Evolutionary conservation across 1,140 invertebrate genomes (phyloP), one percentile per base, ranked within the genome.

Genomic region (Drosophila kanapiae): DNA sequence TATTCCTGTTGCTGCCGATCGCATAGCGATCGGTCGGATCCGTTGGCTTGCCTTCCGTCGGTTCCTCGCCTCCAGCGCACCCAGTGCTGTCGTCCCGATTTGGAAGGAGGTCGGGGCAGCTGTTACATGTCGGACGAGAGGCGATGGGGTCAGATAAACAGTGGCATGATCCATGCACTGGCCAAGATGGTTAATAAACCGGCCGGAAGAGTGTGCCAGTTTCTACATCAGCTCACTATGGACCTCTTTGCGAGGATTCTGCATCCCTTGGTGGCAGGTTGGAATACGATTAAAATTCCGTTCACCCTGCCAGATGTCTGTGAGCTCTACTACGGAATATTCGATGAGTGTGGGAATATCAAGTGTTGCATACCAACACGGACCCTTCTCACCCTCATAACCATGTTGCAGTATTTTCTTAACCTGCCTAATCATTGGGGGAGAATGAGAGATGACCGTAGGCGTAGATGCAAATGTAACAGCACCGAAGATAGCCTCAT

Each of bases 251-350:
- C 61, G 0, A 48, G 63, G 8, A 63, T 86, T 0, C 35, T 82
- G 0, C 61, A 86, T 31, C 75, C 82, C 0, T 56, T 82, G 45
- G 49, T 58, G n/a, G 37, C 51, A 0, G 58, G 57, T 1, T 82
- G 82, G 70, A 68, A 71, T 18, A 56, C 37, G 2, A 59, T 37
- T 10, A 72, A 72, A 13, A 71, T 86, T 13, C 82, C 82, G 0
- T 53, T 86, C 1, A 53, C 59, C 0, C 54, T 65, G 6, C 23
- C 75, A 1, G 48, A 79, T n/a, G 72, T 59, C 6, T 76, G 60
- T 56, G 65, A 63, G 2, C 48, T 79, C 7, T 86, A 86, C 27
- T 69, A 75, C 16, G 51, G 57, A 0, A 86, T 86, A 10, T 85
- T 70, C 33, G 78, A 81, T 56, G 14, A 7, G 6, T 1, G 37